Evolutionary conservation across 2,113 vertebrate species (phyloP).

Genomic region (Nycticebus coucang): DNA sequence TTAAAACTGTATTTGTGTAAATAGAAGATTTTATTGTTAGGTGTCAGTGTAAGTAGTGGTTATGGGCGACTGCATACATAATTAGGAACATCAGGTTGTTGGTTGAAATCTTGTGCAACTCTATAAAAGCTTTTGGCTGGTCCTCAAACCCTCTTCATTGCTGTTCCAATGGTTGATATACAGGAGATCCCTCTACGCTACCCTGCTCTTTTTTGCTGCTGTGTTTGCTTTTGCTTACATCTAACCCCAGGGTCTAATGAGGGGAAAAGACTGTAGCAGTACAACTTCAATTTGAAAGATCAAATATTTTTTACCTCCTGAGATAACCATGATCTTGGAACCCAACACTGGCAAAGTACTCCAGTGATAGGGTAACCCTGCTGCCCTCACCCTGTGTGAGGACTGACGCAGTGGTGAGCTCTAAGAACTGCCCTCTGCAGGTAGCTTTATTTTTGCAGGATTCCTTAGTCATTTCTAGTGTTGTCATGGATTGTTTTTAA

Average conservation of each 20-base stretch:
- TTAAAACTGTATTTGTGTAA: neutral
- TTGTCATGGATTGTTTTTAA: neutral
- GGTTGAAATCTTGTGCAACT: neutral
- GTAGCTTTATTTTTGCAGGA: neutral
- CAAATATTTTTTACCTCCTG: neutral
- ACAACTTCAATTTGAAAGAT: neutral
- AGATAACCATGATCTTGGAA: conserved; percentile 22
- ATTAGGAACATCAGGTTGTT: neutral
- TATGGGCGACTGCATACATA: neutral
- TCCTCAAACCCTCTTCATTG: neutral
- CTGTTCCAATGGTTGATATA: neutral
- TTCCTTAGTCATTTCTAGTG: conserved; percentile 41
- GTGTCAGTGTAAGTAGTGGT: neutral
- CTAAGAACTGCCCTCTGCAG: neutral
- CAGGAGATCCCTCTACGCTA: neutral
- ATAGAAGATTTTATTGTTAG: neutral
- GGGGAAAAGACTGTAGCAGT: conserved; percentile 26
- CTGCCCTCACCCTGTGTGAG: neutral
- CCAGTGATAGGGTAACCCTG: neutral
- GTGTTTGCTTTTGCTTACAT: conserved; percentile 51
- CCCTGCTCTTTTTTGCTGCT: neutral
- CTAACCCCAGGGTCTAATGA: conserved; percentile 37
- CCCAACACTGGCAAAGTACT: neutral
- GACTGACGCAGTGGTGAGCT: neutral
- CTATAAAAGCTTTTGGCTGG: conserved; percentile 1